Base-by-base conservation (phyloP, 2,888 invertebrate genomes). In the Acheta domesticus region DNA sequence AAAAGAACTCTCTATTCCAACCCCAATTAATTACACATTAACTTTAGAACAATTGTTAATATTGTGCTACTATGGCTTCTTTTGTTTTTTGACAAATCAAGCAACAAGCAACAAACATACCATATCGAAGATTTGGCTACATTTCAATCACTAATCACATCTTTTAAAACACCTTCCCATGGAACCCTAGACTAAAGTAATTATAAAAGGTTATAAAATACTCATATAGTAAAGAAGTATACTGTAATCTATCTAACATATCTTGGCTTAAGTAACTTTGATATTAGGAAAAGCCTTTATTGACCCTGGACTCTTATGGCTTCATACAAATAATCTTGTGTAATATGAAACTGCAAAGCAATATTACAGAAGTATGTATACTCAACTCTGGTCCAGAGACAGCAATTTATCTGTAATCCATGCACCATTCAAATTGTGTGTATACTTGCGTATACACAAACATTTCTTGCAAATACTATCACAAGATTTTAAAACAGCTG, bases 161-260 rank as follows among this genome's bases (percentile, higher is more conserved):
- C 62, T 19, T 62, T 62, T 62, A 62, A 19, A 62, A 62, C 62
- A 62, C n/a, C 62, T 62, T 62, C 62, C 62, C 62, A 62, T 62
- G 14, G 14, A 36, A 62, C 62, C 62, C 14, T n/a, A 62, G 14
- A 62, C 62, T 62, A 62, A 62, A 62, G 62, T 62, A 62, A 62
- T 62, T 62, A 62, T 62, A 62, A 62, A 62, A 62, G 62, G 62
- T 62, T 62, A 62, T n/a, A 62, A 62, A 62, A 62, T 62, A 62
- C 62, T 62, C 62, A 62, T 62, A 36, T 36, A 19, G 62, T 14
- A 62, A 62, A 62, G 62, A 62, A 62, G 62, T 62, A 62, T 19
- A 62, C 62, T 19, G 14, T 62, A n/a, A 62, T 62, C 62, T 62
- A 62, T 62, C 14, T 62, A 62, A 62, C 62, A 62, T n/a, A 62